Evolutionary conservation across 2,113 vertebrate genomes (phyloP), one percentile per base, ranked within the genome.

Genomic region (Hippocampus zosterae): DNA sequence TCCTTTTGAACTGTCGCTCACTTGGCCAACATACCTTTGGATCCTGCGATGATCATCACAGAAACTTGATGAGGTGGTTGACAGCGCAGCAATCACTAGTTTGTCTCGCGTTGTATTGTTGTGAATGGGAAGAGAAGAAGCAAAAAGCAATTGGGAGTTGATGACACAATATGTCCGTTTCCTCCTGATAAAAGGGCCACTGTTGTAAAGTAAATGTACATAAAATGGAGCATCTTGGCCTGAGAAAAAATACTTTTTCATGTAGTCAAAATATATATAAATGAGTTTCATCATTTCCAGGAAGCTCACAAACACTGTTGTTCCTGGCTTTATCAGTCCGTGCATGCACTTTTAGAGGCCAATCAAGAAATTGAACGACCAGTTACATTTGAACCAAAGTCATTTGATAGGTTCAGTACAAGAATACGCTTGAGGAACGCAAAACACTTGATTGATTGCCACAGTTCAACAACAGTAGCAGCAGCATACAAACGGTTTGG

Each of bases 121-220:
- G 66, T 56, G 59, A 46, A 64, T 50, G 41, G 25, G 42, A 27
- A 41, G 42, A 16, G 13, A 25, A 23, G 42, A 48, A 25, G 21
- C 13, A 15, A 29, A 27, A 27, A 27, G 55, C 55, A 57, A 27
- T 12, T 37, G 27, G n/a, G 55, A 11, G 40, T 50, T 66, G 6
- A 65, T 71, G 67, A 57, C 65, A 68, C 33, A 67, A 76, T 71
- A 40, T 73, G 11, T 25, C 40, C 59, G 15, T 64, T 76, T 46
- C 56, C 57, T 61, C 74, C 80, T 81, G 10, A 82, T 73, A 62
- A 65, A 78, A 75, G 55, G 68, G 63, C 74, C 81, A 37, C 68
- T 57, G 56, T 79, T 90, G 85, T 91, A 90, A 86, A 89, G 71
- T 89, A 85, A 80, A 86, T 90, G 88, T 90, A 90, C 70, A 89